These are phyloP conservation scores for Eurystomus glaucurus DNA, from an alignment of 2,797 vertebrate species.

Conservation along the genomic window DNA sequence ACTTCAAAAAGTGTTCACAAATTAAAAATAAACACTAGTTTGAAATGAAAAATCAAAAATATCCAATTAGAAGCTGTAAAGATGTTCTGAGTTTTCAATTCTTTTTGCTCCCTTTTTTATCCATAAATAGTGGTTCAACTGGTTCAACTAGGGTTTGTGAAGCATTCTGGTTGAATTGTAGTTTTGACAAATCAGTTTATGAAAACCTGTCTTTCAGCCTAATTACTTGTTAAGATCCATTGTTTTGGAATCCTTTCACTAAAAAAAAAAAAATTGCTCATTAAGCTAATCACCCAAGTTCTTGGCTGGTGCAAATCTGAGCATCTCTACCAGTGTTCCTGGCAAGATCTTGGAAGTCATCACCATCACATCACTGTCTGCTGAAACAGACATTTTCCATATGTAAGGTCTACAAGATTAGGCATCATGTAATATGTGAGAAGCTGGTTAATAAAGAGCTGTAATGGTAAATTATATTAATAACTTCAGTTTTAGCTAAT, in stretches of 20 bases:
- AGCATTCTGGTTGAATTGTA: neutral
- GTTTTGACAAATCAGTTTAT: conserved; percentile 48
- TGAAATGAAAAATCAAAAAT: neutral
- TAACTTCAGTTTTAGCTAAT: conserved; percentile 69
- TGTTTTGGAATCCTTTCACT: conserved; percentile 22
- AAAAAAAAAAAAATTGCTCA: neutral
- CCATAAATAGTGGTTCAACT: neutral
- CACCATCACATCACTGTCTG: neutral
- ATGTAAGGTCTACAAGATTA: neutral
- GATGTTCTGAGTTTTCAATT: neutral
- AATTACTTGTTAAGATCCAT: conserved; percentile 39
- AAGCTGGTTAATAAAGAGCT: conserved; percentile 3
- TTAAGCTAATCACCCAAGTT: conserved; percentile 26
- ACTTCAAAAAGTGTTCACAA: neutral
- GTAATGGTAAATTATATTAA: conserved; percentile 73
- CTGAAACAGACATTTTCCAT: neutral
- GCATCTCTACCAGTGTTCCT: neutral
- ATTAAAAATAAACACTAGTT: neutral
- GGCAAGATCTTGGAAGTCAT: neutral
- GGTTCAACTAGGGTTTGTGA: neutral
- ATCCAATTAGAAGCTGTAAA: neutral
- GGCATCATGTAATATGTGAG: neutral
- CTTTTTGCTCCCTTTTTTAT: neutral
- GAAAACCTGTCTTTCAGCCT: conserved; percentile 10
- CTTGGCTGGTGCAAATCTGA: neutral